Percentiles rank a stretch among this genome's conserved stretches.
Conservation (phyloP, 2,113 vertebrate genomes). For the Forbesichthys papilliferus region DNA sequence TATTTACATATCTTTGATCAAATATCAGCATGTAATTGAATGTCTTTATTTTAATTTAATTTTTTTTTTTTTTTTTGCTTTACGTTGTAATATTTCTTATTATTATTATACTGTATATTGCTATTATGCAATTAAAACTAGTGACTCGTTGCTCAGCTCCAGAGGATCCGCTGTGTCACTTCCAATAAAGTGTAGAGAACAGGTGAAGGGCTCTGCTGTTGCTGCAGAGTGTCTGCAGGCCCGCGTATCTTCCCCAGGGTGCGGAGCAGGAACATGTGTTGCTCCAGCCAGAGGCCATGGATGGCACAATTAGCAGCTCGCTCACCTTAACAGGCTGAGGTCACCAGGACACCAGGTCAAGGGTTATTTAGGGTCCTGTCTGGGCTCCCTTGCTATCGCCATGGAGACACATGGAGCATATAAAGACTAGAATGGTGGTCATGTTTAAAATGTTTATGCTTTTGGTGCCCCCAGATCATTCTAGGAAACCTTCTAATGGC, state of each 20-base stretch:
- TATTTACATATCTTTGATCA: no score
- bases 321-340: slow-evolving; percentile 65
- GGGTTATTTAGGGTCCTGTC: slow-evolving; percentile 61
- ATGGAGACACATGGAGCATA: background rate
- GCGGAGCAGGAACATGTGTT: slow-evolving; percentile 60
- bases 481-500: slow-evolving; percentile 2
- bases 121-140: no score
- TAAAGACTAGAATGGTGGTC: slow-evolving; percentile 9
- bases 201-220: slow-evolving; percentile 1
- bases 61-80: no score
- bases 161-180: slow-evolving; percentile 47
- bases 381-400: slow-evolving; percentile 17
- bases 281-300: slow-evolving; percentile 56
- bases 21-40: no score
- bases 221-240: slow-evolving; percentile 51
- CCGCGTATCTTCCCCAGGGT: slow-evolving; percentile 27
- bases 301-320: slow-evolving; percentile 72
- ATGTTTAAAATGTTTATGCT: slow-evolving; percentile 11
- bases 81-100: no score
- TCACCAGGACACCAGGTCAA: slow-evolving; percentile 62
- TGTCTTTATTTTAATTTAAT: no score
- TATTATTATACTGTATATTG: no score
- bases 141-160: no score
- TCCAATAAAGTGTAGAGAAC: slow-evolving; percentile 31
- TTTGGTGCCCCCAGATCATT: no score